Percentiles rank a stretch among this genome's conserved stretches.
Evolutionary conservation across 2,888 invertebrate genomes (phyloP).

Genomic region (Chaetogeoica ovagalla): DNA sequence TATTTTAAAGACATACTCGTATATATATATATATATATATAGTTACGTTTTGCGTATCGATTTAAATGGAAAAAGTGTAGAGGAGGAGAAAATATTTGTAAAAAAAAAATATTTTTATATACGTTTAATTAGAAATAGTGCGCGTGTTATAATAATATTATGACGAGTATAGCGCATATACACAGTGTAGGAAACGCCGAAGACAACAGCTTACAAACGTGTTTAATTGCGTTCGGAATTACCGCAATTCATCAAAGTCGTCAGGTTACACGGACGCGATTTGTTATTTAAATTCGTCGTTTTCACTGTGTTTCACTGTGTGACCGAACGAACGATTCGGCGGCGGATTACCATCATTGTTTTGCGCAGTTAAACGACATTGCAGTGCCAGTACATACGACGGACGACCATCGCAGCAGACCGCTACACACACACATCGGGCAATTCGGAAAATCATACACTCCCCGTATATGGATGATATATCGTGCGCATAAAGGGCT

Average conservation of each 20-base stretch:
- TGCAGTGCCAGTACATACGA: too few species aligned
- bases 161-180: neutral
- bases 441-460: conserved; percentile 29
- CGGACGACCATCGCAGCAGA: neutral
- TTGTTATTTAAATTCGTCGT: conserved; percentile 27
- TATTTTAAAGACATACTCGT: too few species aligned
- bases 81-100: too few species aligned
- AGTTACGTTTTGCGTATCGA: too few species aligned
- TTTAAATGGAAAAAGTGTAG: too few species aligned
- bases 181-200: neutral
- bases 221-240: conserved; percentile 17
- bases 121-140: neutral
- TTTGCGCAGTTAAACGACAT: conserved; percentile 12
- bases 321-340: conserved; percentile 11
- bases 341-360: conserved; percentile 14
- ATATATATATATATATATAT: too few species aligned
- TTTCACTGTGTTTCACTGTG: neutral
- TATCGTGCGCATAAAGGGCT: conserved; percentile 27
- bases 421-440: neutral
- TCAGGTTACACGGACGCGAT: conserved; percentile 4
- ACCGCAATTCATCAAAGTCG: conserved; percentile 29
- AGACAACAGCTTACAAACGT: neutral
- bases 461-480: conserved; percentile 13
- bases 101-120: conserved; percentile 4
- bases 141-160: too few species aligned